Evolutionary conservation across 1,140 invertebrate species (phyloP).

Genomic region (Pseudomyrmex sp.): DNA sequence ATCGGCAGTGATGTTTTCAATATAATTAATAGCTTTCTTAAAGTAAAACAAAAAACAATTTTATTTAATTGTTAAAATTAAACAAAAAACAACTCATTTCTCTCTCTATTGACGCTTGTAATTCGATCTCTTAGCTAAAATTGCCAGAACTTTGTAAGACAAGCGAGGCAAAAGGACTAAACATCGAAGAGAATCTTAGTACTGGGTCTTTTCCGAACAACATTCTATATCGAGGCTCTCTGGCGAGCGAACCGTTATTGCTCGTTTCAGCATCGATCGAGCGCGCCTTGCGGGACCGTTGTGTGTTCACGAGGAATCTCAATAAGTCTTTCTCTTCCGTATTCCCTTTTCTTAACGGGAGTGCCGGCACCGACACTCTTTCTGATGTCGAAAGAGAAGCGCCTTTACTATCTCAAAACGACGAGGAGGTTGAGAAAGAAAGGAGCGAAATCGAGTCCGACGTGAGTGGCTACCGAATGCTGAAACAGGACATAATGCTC

Average conservation of each 20-base stretch:
- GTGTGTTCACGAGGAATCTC: constrained; percentile 57
- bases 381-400: constrained; percentile 28
- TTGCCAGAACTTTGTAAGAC: neutral
- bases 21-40: too few relatives aligned
- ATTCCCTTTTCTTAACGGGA: constrained; percentile 47
- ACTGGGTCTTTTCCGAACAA: neutral
- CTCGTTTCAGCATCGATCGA: constrained; percentile 52
- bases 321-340: constrained; percentile 46
- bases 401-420: constrained; percentile 30
- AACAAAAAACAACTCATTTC: too few relatives aligned
- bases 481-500: constrained; percentile 38
- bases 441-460: constrained; percentile 17
- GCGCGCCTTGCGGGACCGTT: constrained; percentile 26
- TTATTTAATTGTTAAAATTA: too few relatives aligned
- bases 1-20: neutral
- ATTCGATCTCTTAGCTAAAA: neutral
- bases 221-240: constrained; percentile 43
- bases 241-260: constrained; percentile 34
- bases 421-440: neutral
- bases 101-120: too few relatives aligned
- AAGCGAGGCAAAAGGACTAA: neutral
- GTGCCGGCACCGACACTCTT: constrained; percentile 49
- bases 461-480: constrained; percentile 32
- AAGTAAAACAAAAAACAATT: too few relatives aligned
- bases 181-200: neutral